phyloP scores from a whole-genome alignment of 2,113 vertebrate genomes.

The Cichladusa arquata region DNA sequence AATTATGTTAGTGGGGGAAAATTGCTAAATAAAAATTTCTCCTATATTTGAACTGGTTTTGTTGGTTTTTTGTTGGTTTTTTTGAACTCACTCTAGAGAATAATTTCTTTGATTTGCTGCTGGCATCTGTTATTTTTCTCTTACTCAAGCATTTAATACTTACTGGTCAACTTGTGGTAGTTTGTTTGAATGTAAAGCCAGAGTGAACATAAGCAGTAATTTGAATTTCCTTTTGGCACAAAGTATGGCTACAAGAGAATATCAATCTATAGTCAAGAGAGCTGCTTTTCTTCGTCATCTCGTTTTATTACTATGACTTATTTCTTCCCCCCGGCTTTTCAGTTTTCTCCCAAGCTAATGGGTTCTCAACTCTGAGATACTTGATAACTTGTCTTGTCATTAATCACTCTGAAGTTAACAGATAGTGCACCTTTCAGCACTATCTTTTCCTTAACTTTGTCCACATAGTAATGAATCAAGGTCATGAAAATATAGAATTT shows the following conservation, averaged over 20 bases:
- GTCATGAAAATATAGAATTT: slow-evolving; percentile 49
- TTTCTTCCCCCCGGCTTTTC: slow-evolving; percentile 73
- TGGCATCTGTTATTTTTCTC: background rate
- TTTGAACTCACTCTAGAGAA: background rate
- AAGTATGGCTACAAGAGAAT: background rate
- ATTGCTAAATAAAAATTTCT: background rate
- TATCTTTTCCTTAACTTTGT: slow-evolving; percentile 65
- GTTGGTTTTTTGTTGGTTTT: background rate
- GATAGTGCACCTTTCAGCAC: slow-evolving; percentile 68
- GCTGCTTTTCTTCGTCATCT: slow-evolving; percentile 11
- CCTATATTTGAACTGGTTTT: background rate
- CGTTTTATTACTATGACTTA: slow-evolving; percentile 63
- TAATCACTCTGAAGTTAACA: slow-evolving; percentile 89
- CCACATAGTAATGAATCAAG: slow-evolving; percentile 66
- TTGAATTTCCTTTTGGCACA: slow-evolving; percentile 28
- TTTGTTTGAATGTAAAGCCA: background rate
- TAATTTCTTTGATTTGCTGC: background rate
- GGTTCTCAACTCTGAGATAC: slow-evolving; percentile 64
- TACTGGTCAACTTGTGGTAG: background rate
- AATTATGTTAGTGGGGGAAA: background rate
- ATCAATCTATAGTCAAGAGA: slow-evolving; percentile 35
- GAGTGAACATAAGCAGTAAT: background rate
- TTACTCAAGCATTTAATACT: background rate
- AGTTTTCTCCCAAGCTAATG: slow-evolving; percentile 68
- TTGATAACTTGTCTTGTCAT: slow-evolving; percentile 79